Base-by-base conservation (phyloP, 2,888 invertebrate genomes). In the Hyposoter dolosus region DNA sequence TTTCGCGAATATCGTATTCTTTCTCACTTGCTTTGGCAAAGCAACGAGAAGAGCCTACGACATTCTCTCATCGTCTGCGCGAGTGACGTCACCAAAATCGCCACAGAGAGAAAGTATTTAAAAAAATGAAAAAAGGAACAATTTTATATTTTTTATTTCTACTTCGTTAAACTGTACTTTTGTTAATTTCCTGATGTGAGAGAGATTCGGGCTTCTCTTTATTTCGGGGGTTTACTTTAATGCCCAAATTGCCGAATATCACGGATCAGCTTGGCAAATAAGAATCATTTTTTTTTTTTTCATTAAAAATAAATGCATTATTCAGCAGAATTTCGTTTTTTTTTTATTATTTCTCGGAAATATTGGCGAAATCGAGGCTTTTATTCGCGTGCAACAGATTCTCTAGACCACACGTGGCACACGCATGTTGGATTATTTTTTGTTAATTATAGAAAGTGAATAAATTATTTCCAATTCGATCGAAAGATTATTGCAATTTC, bases 1-100 rank as follows among this genome's bases (percentile, higher is more conserved):
- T 50, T 75, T 75, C 45, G 60, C 82, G 47, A 82, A 82, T 82
- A 82, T 78, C 56, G 60, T 69, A 63, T 32, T 74, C 74, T 66
- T 43, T 75, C 56, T 74, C 74, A 28, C 72, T 53, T 66, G 7
- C 50, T 47, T 50, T 19, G 81, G 32, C 28, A 32, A 56, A 53
- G 3, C 43, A 65, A 32, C 43, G 71, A 69, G 19, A 56, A 32
- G 56, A 81, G 66, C 50, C 43, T 81, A 68, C 77, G 77, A 78
- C 63, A 65, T 72, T 66, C 74, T 40, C 28, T 19, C 10, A 17
- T 12, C 17, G 63, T 23, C 23, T 40, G 40, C 40, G 9, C 50
- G 40, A 53, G 32, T 66, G 74, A 74, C 65, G 50, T 71, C 19
- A 66, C 50, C 50, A 6, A 7, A 10, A 81, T 53, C 65, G 12